These are phyloP conservation scores for Venusia cambrica DNA, from an alignment of 2,888 invertebrate genomes.

Conservation along the genomic window DNA sequence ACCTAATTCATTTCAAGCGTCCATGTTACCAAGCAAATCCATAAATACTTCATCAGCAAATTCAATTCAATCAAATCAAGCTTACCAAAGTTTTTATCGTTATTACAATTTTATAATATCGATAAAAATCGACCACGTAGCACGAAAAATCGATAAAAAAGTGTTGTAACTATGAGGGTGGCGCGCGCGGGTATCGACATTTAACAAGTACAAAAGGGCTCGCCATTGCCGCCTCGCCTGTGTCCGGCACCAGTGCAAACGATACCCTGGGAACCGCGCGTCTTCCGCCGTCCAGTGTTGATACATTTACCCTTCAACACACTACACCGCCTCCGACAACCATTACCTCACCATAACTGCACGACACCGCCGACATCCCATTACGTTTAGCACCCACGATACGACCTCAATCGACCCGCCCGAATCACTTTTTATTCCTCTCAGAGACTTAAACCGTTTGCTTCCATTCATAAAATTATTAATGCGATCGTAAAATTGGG, in stretches of 20 bases:
- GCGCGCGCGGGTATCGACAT: slow-evolving; percentile 24
- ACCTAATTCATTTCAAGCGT: too few species aligned
- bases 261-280: slow-evolving; percentile 75
- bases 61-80: too few species aligned
- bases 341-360: slow-evolving; percentile 38
- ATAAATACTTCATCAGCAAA: too few species aligned
- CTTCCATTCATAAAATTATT: slow-evolving; percentile 81
- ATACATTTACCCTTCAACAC: slow-evolving; percentile 42
- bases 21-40: too few species aligned
- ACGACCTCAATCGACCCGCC: slow-evolving; percentile 62
- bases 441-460: slow-evolving; percentile 71
- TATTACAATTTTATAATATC: slow-evolving; percentile 10
- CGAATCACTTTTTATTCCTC: slow-evolving; percentile 65
- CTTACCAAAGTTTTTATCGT: background rate
- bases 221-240: too few species aligned
- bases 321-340: slow-evolving; percentile 43
- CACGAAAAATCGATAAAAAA: slow-evolving; percentile 23
- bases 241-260: slow-evolving; percentile 73
- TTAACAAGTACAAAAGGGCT: slow-evolving; percentile 35
- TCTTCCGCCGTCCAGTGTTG: slow-evolving; percentile 56
- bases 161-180: slow-evolving; percentile 25
- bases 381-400: slow-evolving; percentile 60
- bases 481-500: slow-evolving; percentile 81
- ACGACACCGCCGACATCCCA: slow-evolving; percentile 40
- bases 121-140: slow-evolving; percentile 11